A percentile compares a stretch with the other conserved stretches of the same genome.
Conservation (phyloP, 2,888 invertebrate genomes). For the Caenorhabditis uteleia region DNA sequence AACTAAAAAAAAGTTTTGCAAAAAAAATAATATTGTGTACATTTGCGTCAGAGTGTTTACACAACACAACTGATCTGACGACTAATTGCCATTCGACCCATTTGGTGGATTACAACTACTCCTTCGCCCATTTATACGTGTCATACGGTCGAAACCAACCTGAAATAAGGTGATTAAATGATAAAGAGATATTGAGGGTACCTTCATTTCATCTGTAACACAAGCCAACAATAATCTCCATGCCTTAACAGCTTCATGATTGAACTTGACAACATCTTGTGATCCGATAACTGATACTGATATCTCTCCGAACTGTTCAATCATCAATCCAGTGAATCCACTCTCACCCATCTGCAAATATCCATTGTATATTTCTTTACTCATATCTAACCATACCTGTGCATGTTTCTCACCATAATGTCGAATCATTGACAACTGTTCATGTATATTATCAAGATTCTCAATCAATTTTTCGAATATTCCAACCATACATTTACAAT, state of each 20-base stretch:
- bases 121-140: constrained; percentile 35
- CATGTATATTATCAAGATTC: constrained; percentile 46
- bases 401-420: constrained; percentile 56
- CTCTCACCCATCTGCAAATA: constrained; percentile 49
- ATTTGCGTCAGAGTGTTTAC: constrained; percentile 13
- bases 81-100: constrained; percentile 5
- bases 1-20: constrained; percentile 7
- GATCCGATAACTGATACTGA: constrained; percentile 52
- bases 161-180: constrained; percentile 8
- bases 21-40: constrained; percentile 10
- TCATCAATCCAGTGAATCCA: constrained; percentile 54
- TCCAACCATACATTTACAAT: constrained; percentile 52
- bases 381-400: constrained; percentile 30
- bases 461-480: constrained; percentile 45
- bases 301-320: constrained; percentile 54
- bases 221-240: constrained; percentile 53
- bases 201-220: constrained; percentile 55
- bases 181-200: constrained; percentile 16
- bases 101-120: constrained; percentile 77
- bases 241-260: constrained; percentile 52
- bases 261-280: constrained; percentile 51
- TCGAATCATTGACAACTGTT: constrained; percentile 38
- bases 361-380: not conserved
- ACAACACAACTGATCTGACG: constrained; percentile 3
- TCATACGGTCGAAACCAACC: constrained; percentile 41